Percentiles rank a stretch among this genome's conserved stretches.
These are phyloP conservation scores for Psix sp. DNA, from an alignment of 1,140 invertebrate species.

Conservation along the genomic window DNA sequence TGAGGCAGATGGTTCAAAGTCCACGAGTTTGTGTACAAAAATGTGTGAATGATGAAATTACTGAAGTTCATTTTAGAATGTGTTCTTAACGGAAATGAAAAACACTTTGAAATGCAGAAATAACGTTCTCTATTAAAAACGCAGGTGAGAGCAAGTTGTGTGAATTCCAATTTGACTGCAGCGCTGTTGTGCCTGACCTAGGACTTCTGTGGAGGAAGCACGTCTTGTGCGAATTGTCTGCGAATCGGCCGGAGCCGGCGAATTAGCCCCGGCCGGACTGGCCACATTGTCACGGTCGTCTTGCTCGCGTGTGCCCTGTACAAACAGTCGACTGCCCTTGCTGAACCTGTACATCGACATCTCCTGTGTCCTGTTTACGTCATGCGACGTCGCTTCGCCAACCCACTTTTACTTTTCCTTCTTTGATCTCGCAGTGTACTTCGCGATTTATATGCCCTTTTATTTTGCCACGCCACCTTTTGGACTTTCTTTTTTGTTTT, in stretches of 20 bases:
- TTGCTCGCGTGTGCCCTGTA: slow-evolving; percentile 85
- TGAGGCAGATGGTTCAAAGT: too few relatives aligned
- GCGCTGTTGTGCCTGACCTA: slow-evolving; percentile 77
- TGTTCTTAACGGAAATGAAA: too few relatives aligned
- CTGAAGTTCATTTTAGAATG: too few relatives aligned
- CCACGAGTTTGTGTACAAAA: too few relatives aligned
- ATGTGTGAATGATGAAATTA: too few relatives aligned
- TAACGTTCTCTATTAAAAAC: too few relatives aligned
- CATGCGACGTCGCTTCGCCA: slow-evolving; percentile 3
- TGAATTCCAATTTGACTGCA: too few relatives aligned
- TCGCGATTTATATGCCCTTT: too few relatives aligned
- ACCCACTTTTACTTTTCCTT: background rate
- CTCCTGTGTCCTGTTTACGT: slow-evolving; percentile 53
- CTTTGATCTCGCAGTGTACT: background rate
- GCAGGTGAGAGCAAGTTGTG: background rate
- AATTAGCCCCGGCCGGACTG: slow-evolving; percentile 58
- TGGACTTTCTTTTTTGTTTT: too few relatives aligned
- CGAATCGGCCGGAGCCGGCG: slow-evolving; percentile 75
- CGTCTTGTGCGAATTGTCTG: slow-evolving; percentile 89
- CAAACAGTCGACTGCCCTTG: slow-evolving; percentile 85
- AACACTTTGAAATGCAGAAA: too few relatives aligned
- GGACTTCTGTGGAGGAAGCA: slow-evolving; percentile 87
- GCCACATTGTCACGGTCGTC: slow-evolving; percentile 78
- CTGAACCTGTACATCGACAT: slow-evolving; percentile 87
- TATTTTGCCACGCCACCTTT: too few relatives aligned